Evolutionary conservation across 2,797 vertebrate genomes (phyloP), one percentile per base, ranked within the genome.

Genomic region (Smutsia temminckii): DNA sequence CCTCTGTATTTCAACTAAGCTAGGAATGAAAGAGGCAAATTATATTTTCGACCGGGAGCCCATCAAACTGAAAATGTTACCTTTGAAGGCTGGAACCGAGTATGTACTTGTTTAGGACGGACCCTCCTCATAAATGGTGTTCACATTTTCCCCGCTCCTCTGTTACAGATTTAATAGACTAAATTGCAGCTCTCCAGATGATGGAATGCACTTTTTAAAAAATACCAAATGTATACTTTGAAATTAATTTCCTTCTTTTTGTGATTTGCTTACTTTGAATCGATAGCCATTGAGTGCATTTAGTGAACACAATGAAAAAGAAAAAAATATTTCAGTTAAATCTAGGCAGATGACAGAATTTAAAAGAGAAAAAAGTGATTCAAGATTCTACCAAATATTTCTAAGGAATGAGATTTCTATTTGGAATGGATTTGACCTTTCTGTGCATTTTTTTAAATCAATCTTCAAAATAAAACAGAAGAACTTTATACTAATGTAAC

Each of bases 381-480:
- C 51, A 61, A 91, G 32, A 89, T 93, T 53, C 86, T 95, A 88
- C 87, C 53, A 95, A 87, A 64, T 95, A 92, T 93, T 96, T 95
- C 79, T 85, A 83, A 93, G 89, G 46, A 89, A 94, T 95, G 84
- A 90, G n/a, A 91, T 94, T 94, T 95, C 91, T 94, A 75, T 87
- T 96, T 93, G 74, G 83, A 97, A 93, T 95, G 77, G 61, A 87
- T 90, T 93, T 97, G 95, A 97, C 94, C 91, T 97, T 97, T 93
- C 84, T 51, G 51, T 81, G 51, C 63, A 80, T 96, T 89, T 95
- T 74, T 81, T 51, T 16, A 17, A 93, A 74, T 29, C 64, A 27
- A 74, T 11, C 78, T 96, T 93, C 21, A 32, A 95, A 95, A 95
- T 85, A 88, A 95, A 96, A 93, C 77, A 97, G 74, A 97, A 91